Conservation (phyloP, 2,797 vertebrate species). For the Carduelis carduelis region DNA sequence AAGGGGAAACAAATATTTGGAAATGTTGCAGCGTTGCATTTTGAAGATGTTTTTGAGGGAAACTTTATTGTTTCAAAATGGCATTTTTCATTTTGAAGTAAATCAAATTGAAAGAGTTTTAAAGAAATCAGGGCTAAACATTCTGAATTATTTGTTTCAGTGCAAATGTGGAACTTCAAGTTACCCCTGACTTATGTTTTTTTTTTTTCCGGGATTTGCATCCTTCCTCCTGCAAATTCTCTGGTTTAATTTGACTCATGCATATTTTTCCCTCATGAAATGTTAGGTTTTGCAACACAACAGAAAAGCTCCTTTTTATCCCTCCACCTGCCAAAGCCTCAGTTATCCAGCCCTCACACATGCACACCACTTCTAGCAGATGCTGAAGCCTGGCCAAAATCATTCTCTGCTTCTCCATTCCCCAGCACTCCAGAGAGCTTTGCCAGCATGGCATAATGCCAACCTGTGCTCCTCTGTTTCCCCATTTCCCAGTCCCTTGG, state of each 20-base stretch:
- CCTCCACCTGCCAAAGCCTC: constrained; percentile 11
- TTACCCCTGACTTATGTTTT: background rate
- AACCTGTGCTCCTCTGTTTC: background rate
- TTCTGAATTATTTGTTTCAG: background rate
- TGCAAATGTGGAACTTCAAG: background rate
- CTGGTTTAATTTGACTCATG: background rate
- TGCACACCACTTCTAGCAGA: background rate
- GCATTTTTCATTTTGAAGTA: background rate
- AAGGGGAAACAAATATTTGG: constrained; percentile 43
- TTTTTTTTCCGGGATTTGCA: background rate
- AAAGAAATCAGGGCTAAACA: background rate
- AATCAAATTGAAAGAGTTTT: background rate
- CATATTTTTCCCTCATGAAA: background rate
- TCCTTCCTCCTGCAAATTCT: background rate
- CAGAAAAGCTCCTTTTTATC: constrained; percentile 1
- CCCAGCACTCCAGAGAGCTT: background rate
- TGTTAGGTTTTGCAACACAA: background rate
- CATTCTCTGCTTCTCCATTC: background rate
- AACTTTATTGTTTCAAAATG: background rate
- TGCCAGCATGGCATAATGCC: background rate
- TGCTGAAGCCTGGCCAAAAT: constrained; percentile 29
- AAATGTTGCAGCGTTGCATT: background rate
- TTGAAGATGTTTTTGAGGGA: constrained; percentile 5
- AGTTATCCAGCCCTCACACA: constrained; percentile 26
- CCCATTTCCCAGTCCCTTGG: background rate